Base-by-base conservation (phyloP, 2,888 invertebrate genomes). In the Caenorhabditis sp. region DNA sequence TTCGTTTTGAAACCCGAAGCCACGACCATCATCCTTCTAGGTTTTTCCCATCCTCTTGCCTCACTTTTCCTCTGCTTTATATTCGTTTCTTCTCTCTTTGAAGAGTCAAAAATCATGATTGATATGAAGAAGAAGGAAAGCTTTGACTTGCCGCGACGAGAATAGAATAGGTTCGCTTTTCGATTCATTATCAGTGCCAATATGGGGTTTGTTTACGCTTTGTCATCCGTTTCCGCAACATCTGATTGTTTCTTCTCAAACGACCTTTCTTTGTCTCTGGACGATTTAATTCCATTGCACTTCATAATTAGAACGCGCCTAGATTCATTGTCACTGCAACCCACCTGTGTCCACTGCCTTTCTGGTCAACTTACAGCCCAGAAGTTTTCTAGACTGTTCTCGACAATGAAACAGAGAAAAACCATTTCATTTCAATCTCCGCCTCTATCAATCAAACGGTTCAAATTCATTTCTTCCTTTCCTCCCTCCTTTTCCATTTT, bases 1-100 rank as follows among this genome's bases (percentile, higher is more conserved):
- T 74, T 76, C 67, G 56, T 61, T 76, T 74, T 76, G 76, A 76
- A 76, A 76, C 67, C 53, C 37, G 67, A 76, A 61, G 67, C 67
- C n/a, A 9, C 40, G 40, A 6, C 40, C 2, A 40, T 13, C 40
- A 40, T 64, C 50, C 58, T 61, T 51, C 8, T 40, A 51, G 28
- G 44, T 44, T 50, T 60, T 24, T 11, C 22, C 60, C 24, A 22
- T 13, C 20, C 20, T 9, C 9, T 58, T 37, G 8, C 1, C n/a
- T 56, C 24, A 37, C 53, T 35, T 51, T 56, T 56, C 58, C 18
- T 35, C 5, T 50, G 18, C 35, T 60, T 50, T 24, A 35, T 64
- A 44, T 37, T 65, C 28, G 15, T 64, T 56, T 44, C 40, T n/a
- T 67, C 51, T 53, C 20, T 40, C 40, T 20, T 47, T 18, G 4